These are phyloP conservation scores for Amblyornis subalaris DNA, from an alignment of 2,113 vertebrate species.

Conservation along the genomic window DNA sequence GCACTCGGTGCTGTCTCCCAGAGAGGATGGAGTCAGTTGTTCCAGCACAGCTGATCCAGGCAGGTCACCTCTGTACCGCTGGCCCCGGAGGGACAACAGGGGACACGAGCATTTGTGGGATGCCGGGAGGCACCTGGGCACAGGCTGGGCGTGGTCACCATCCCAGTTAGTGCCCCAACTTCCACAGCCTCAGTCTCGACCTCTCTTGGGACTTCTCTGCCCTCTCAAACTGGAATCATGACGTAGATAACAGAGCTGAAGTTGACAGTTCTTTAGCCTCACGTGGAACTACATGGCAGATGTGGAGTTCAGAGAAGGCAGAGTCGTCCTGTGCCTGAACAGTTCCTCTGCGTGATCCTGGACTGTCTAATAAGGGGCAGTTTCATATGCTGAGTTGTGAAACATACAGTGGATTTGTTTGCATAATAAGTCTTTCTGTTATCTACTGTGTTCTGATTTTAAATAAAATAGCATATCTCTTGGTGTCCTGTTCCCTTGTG, in stretches of 20 bases:
- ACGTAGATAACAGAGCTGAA: not conserved
- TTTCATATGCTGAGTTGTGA: constrained; percentile 28
- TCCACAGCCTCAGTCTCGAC: not conserved
- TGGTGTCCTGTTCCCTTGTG: not conserved
- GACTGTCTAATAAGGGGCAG: not conserved
- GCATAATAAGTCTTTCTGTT: constrained; percentile 58
- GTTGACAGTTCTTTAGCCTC: not conserved
- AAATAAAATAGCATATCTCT: constrained; percentile 62
- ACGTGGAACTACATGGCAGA: not conserved
- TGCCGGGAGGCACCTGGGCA: not conserved
- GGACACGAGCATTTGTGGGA: not conserved
- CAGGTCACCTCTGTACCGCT: fast-evolving
- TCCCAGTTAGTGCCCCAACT: not conserved
- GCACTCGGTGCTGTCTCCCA: not conserved
- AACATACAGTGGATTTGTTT: constrained; percentile 59
- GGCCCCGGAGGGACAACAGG: not conserved
- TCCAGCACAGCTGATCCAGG: not conserved
- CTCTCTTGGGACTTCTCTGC: not conserved
- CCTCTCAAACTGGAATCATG: constrained; percentile 27
- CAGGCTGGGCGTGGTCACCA: not conserved
- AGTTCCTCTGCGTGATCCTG: constrained; percentile 1
- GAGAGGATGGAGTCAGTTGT: not conserved
- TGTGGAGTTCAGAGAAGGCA: not conserved
- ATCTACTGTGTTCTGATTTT: constrained; percentile 63
- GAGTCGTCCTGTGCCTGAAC: not conserved